phyloP scores from a whole-genome alignment of 1,140 invertebrate species.

The Anadara kagoshimensis region DNA sequence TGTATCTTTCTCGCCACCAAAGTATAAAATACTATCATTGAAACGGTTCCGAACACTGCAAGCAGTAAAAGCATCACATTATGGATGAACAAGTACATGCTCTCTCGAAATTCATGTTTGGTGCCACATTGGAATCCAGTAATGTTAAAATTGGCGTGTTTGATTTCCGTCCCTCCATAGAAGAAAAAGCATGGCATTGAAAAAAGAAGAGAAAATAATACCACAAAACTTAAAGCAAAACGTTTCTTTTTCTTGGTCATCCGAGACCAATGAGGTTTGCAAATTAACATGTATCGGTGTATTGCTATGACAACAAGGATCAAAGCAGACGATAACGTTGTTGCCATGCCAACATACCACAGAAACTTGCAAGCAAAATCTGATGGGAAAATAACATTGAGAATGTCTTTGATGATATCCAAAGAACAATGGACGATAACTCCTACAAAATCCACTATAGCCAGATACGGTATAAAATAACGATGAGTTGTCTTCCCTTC shows the following conservation, averaged over 20 bases:
- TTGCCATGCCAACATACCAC: constrained; percentile 13
- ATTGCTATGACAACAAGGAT: constrained; percentile 28
- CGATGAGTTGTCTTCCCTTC: constrained; percentile 10
- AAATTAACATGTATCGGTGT: constrained; percentile 29
- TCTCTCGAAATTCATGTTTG: not conserved
- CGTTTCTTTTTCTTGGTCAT: constrained; percentile 19
- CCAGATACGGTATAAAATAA: constrained; percentile 37
- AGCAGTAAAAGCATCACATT: not conserved
- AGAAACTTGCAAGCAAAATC: constrained; percentile 17
- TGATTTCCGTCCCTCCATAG: constrained; percentile 11
- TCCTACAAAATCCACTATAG: constrained; percentile 14
- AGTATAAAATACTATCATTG: constrained; percentile 15
- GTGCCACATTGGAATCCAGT: not conserved
- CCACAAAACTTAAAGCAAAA: not conserved
- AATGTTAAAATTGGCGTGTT: not conserved
- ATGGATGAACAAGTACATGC: not conserved
- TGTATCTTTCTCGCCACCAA: not conserved
- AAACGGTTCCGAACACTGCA: constrained; percentile 2
- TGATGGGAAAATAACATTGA: constrained; percentile 1
- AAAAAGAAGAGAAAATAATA: constrained; percentile 1
- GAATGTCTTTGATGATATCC: constrained; percentile 17
- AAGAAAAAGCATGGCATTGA: constrained; percentile 19
- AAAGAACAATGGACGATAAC: constrained; percentile 15
- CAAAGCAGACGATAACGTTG: constrained; percentile 3
- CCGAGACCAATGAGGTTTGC: constrained; percentile 15